phyloP scores from a whole-genome alignment of 2,113 vertebrate species.

The Thinocorus orbignyianus region DNA sequence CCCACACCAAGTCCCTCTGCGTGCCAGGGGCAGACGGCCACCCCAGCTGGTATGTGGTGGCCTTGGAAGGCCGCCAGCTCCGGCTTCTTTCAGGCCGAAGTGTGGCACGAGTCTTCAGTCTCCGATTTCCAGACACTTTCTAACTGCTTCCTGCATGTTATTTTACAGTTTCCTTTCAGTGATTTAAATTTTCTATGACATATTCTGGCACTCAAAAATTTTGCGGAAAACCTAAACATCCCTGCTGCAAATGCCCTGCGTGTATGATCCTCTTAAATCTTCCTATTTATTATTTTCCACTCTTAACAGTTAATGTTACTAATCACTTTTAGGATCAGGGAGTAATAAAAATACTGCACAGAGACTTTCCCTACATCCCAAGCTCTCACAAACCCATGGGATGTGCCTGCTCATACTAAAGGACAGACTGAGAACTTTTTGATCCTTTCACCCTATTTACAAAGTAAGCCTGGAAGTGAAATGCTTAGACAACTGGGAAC shows the following conservation, averaged over 20 bases:
- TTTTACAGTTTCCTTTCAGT: constrained; percentile 1
- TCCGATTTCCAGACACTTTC: constrained; percentile 40
- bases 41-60: fast-evolving
- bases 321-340: neutral
- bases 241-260: neutral
- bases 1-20: fast-evolving
- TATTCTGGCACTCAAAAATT: neutral
- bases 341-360: neutral
- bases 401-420: neutral
- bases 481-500: neutral
- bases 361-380: neutral
- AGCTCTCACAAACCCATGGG: neutral
- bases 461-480: neutral
- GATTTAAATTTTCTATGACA: constrained; percentile 20
- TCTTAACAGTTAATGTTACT: neutral
- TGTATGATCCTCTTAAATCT: neutral
- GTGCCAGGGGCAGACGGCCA: fast-evolving
- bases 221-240: neutral
- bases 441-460: neutral
- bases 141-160: constrained; percentile 37
- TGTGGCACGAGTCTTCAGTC: neutral
- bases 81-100: neutral
- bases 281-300: neutral
- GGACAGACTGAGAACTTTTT: neutral
- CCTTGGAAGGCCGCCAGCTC: neutral